These are phyloP conservation scores for Sylvilagus bachmani DNA, from an alignment of 2,113 vertebrate genomes.

Conservation along the genomic window DNA sequence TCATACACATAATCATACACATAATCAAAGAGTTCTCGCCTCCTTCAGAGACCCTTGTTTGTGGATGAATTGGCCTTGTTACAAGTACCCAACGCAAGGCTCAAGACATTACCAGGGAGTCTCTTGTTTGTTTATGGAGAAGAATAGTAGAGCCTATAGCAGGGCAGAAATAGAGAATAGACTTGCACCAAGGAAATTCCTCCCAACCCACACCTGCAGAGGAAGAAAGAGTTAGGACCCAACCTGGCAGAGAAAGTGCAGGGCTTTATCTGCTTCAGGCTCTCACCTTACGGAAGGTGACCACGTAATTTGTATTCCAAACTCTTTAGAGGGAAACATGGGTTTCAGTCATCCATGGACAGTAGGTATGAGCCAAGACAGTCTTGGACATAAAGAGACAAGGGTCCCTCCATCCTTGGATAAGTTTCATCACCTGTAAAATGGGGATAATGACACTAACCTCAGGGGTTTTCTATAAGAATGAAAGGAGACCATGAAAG, in stretches of 20 bases:
- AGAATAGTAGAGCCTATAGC: background rate
- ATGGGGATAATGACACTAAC: background rate
- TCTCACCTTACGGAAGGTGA: background rate
- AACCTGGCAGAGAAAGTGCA: too few relatives aligned
- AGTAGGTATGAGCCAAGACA: background rate
- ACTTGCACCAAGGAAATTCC: background rate
- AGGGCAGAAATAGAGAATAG: background rate
- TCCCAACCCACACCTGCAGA: background rate
- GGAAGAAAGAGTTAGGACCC: background rate
- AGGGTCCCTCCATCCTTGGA: background rate
- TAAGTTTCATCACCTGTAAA: background rate
- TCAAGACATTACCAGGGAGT: background rate
- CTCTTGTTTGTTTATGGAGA: conserved; percentile 13
- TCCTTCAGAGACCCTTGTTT: background rate
- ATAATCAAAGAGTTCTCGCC: background rate
- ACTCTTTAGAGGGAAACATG: background rate
- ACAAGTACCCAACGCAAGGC: background rate
- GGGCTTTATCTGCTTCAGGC: background rate
- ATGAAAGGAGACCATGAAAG: background rate
- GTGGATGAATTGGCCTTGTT: background rate
- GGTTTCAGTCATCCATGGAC: background rate
- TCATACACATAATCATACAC: background rate
- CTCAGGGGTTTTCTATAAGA: background rate
- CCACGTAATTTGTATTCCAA: background rate
- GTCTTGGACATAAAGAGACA: background rate